Evolutionary conservation across 2,888 invertebrate species (phyloP).

Genomic region (Cheilosia impressa): DNA sequence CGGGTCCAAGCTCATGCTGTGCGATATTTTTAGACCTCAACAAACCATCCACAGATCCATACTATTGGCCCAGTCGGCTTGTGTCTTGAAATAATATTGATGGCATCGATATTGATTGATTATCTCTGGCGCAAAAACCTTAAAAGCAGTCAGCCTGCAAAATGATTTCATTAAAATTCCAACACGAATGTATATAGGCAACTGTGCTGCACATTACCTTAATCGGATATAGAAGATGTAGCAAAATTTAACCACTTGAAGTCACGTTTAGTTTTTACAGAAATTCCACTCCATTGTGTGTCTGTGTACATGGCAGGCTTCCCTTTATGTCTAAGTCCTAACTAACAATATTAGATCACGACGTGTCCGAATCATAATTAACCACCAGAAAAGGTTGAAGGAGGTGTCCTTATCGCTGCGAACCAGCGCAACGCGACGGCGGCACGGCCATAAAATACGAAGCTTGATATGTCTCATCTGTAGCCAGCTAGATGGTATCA

Average conservation of each 20-base stretch:
- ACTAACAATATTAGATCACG: conserved; percentile 56
- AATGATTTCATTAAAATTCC: conserved; percentile 65
- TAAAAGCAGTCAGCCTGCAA: neutral
- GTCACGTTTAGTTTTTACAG: conserved; percentile 57
- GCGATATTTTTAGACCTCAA: conserved; percentile 43
- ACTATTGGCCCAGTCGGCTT: conserved; percentile 6
- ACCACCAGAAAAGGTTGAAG: conserved; percentile 52
- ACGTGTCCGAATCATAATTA: conserved; percentile 62
- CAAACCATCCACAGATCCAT: neutral
- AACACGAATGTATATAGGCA: conserved; percentile 29
- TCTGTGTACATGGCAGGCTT: neutral
- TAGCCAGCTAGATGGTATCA: conserved; percentile 49
- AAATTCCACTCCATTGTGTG: conserved; percentile 51
- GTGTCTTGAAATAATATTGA: conserved; percentile 39
- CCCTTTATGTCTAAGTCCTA: conserved; percentile 6
- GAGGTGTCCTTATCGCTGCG: conserved; percentile 58
- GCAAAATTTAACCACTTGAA: conserved; percentile 17
- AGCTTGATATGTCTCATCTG: conserved; percentile 38
- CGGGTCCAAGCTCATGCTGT: neutral
- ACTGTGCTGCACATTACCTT: conserved; percentile 6
- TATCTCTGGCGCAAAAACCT: conserved; percentile 1
- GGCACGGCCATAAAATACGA: neutral
- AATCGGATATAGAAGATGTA: conserved; percentile 15
- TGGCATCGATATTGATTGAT: conserved; percentile 56
- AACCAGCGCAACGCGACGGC: neutral